Base-by-base conservation (phyloP, 2,113 vertebrate species). In the Poeciliopsis prolifica region DNA sequence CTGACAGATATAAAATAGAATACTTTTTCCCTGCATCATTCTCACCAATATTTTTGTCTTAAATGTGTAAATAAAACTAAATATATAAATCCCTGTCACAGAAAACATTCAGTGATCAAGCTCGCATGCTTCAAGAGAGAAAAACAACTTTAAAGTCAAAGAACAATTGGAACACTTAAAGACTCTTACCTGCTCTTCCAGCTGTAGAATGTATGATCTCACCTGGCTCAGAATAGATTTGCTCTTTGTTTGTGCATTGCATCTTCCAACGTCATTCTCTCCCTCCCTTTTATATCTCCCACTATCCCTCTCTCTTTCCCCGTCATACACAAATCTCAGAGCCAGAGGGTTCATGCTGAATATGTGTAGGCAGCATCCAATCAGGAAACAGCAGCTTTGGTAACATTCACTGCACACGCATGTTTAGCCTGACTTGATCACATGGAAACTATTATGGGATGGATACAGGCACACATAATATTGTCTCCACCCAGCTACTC, bases 341-440 rank as follows among this genome's bases (percentile, higher is more conserved):
- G 74, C 61, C 86, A 81, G 70, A 28, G 88, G 79, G 73, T 60
- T 74, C 74, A 85, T 63, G 70, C 79, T 82, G 77, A 85, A 84
- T 74, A 61, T 74, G 81, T 80, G 90, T 80, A 67, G 79, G 86
- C 73, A 66, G 77, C 78, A 85, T 71, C 90, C 89, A 92, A 90
- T 90, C 86, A 92, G 75, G 72, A 70, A 81, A 75, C 80, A 85
- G 80, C 81, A 84, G 82, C 84, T 87, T 83, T 31, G 74, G 83
- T 31, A 75, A 86, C 88, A 89, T 80, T 91, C 83, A 87, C 69
- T n/a, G 48, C 82, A 58, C 76, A 82, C 85, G 79, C 85, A 90
- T 70, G 68, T 89, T 77, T 71, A 74, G 75, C 42, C 77, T 78
- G 44, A 79, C 77, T 72, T 66, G 2, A 77, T 77, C 68, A 65